Evolutionary conservation across 2,797 vertebrate genomes (phyloP), one percentile per base, ranked within the genome.

Genomic region (Harpagifer antarcticus): DNA sequence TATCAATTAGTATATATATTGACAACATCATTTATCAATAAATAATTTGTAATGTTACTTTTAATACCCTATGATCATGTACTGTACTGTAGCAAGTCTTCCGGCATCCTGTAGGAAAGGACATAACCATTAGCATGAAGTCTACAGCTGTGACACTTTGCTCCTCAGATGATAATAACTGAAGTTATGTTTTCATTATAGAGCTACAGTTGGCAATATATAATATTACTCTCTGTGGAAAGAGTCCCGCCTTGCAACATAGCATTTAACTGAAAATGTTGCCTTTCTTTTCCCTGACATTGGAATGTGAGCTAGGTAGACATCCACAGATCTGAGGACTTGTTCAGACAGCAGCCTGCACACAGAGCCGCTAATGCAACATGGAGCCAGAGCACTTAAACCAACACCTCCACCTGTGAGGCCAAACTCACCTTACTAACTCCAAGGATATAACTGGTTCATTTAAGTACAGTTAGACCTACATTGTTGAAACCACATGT

Each of bases 291-390:
- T 59, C 49, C 68, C 79, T 86, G 83, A 89, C 85, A 79, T 23
- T 85, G 90, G 91, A 94, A 94, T 95, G 90, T 57, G 71, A 77
- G 78, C 48, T 4, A 52, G 84, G 77, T 69, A 76, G 82, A 85
- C 84, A 54, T 77, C 53, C 80, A 52, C 84, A 31, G 86, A 75
- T 65, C 72, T 31, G 55, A 2, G 63, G 84, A 90, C 93, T 15
- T 94, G 94, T 95, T 89, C 79, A 86, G 93, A 90, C 95, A 93
- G 84, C 68, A 67, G 68, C 84, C 79, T 50, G 8, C 74, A 77
- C 70, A 82, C 62, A 69, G 55, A 82, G 42, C 11, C 16, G 11
- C 79, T 54, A 71, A 75, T 57, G 50, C 66, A 67, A 50, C 65
- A 72, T 31, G 58, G 43, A 2, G 17, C n/a, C 27, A 62, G 16